phyloP scores from a whole-genome alignment of 2,888 invertebrate species.

The Drosophila maculinotata region DNA sequence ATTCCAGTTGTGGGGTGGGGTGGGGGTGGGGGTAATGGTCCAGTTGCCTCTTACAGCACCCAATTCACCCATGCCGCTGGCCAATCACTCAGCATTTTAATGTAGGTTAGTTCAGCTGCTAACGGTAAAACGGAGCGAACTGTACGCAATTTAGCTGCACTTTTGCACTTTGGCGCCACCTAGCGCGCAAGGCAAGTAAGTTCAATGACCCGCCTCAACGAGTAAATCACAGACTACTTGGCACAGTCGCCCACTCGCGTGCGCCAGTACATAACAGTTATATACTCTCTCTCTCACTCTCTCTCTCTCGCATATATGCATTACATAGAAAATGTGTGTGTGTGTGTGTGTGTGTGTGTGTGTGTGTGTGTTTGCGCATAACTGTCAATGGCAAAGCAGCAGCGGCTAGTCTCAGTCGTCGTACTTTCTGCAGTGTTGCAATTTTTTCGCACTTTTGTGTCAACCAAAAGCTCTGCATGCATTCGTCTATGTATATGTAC shows the following conservation, averaged over 20 bases:
- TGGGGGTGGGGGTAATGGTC: no score
- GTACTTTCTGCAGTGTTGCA: constrained; percentile 53
- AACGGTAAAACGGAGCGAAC: constrained; percentile 42
- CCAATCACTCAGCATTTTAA: constrained; percentile 60
- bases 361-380: constrained; percentile 51
- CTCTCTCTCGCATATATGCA: background rate
- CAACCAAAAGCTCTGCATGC: constrained; percentile 44
- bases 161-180: constrained; percentile 71
- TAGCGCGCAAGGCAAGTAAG: constrained; percentile 53
- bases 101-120: constrained; percentile 71
- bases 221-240: constrained; percentile 78
- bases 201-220: constrained; percentile 74
- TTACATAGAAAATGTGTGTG: constrained; percentile 7
- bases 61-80: constrained; percentile 8
- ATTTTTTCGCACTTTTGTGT: constrained; percentile 60
- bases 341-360: constrained; percentile 1
- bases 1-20: constrained; percentile 12
- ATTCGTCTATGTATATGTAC: constrained; percentile 4
- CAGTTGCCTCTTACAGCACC: background rate
- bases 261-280: constrained; percentile 19
- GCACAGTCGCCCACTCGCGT: constrained; percentile 54
- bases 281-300: background rate
- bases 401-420: constrained; percentile 13
- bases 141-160: constrained; percentile 60
- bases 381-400: constrained; percentile 71